Base-by-base conservation (phyloP, 2,113 vertebrate species). In the Datnioides undecimradiatus region DNA sequence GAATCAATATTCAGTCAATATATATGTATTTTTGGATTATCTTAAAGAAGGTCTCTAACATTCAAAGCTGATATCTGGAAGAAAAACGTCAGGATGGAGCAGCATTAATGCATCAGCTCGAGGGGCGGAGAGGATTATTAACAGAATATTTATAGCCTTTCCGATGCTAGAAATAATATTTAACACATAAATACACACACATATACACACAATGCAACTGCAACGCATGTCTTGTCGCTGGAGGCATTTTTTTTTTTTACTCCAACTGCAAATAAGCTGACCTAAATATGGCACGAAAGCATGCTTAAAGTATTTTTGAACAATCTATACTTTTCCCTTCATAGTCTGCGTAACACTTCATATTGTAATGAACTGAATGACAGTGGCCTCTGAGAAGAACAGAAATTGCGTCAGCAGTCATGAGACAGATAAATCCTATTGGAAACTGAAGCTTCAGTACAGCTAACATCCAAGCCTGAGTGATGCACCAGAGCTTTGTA, bases 221-320 rank as follows among this genome's bases (percentile, higher is more conserved):
- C 55, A 75, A 34, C 7, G 55, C 38, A 67, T 34, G 46, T 45
- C 54, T 67, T 69, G 58, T 49, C 17, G 51, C 79, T 29, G 11
- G 31, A 54, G 75, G 74, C 69, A 29, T 45, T 45, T 76, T 58
- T 57, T 77, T 62, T 36, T n/a, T n/a, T n/a, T n/a, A n/a, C n/a
- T n/a, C n/a, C n/a, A n/a, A 58, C 46, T 60, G 62, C 73, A 76
- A 81, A 86, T 73, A 59, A 79, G 49, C 45, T 73, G 71, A 84
- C 85, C 66, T 75, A 85, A 85, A 86, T 84, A 85, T 57, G 51
- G 63, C 72, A 68, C 73, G 36, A 85, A 83, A 82, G 75, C 27
- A 16, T 40, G 31, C 77, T 76, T 83, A 60, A 49, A 75, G 68
- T 19, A 34, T 13, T 52, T 81, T 67, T 52, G n/a, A 60, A 59